Percentiles rank a stretch among this genome's conserved stretches.
phyloP scores from a whole-genome alignment of 2,888 invertebrate species.

The Rhaphigaster nebulosa region DNA sequence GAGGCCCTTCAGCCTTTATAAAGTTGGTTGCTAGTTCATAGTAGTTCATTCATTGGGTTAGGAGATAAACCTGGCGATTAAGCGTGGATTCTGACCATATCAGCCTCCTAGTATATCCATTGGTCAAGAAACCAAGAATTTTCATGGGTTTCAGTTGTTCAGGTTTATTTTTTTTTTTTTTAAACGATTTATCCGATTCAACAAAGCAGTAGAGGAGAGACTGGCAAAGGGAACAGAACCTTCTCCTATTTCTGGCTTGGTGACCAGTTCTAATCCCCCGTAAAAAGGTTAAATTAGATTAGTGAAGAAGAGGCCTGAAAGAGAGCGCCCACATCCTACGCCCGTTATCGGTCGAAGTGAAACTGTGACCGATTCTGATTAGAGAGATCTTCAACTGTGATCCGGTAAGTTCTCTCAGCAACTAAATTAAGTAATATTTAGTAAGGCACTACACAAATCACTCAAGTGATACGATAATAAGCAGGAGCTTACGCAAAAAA shows the following conservation, averaged over 20 bases:
- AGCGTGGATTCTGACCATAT: too few relatives aligned
- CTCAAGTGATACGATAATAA: too few relatives aligned
- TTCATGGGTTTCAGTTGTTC: too few relatives aligned
- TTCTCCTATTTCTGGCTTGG: background rate
- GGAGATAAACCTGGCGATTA: too few relatives aligned
- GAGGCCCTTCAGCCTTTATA: too few relatives aligned
- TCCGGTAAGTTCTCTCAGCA: background rate
- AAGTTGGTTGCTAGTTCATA: too few relatives aligned
- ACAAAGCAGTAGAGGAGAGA: background rate
- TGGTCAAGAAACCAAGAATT: too few relatives aligned
- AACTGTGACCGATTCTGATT: slow-evolving; percentile 34
- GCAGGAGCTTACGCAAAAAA: too few relatives aligned
- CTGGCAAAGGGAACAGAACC: background rate
- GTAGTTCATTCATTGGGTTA: too few relatives aligned
- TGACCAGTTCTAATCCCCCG: background rate
- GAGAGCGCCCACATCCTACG: slow-evolving; percentile 28
- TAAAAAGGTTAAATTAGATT: slow-evolving; percentile 39
- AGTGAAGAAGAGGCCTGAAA: background rate
- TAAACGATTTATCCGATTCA: background rate
- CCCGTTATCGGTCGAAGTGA: slow-evolving; percentile 18
- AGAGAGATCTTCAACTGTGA: background rate
- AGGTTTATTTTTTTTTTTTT: too few relatives aligned
- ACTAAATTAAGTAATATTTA: background rate
- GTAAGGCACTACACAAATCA: background rate
- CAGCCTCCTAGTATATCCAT: too few relatives aligned